phyloP scores from a whole-genome alignment of 2,888 invertebrate species.

The Pogonocherus hispidulus region DNA sequence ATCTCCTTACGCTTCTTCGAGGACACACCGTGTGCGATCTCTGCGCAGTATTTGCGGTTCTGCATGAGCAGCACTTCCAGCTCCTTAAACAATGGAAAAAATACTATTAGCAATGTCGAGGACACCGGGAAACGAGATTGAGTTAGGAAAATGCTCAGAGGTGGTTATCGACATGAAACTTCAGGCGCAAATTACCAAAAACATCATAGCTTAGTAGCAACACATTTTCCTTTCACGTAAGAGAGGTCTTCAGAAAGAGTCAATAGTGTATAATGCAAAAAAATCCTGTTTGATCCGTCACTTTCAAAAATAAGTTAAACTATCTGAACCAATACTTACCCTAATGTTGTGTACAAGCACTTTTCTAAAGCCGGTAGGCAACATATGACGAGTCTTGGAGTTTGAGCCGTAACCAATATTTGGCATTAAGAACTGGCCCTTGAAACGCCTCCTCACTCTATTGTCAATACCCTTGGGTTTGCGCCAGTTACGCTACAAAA shows the following conservation, averaged over 20 bases:
- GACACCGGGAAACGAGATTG: background rate
- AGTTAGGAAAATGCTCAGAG: conserved; percentile 35
- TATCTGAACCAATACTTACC: conserved; percentile 69
- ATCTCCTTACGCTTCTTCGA: conserved; percentile 97
- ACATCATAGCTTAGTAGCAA: conserved; percentile 66
- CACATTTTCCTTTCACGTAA: too few species aligned
- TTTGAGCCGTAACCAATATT: conserved; percentile 99
- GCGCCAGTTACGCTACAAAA: conserved; percentile 92
- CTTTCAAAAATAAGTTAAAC: too few species aligned
- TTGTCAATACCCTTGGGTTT: conserved; percentile 99
- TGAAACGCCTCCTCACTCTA: conserved; percentile 98
- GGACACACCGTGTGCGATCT: conserved; percentile 97
- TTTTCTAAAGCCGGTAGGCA: conserved; percentile 98
- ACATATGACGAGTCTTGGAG: conserved; percentile 94
- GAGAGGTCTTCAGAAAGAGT: too few species aligned
- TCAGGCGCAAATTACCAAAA: conserved; percentile 69
- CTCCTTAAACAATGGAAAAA: conserved; percentile 74
- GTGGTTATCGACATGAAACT: conserved; percentile 60
- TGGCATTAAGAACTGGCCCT: conserved; percentile 99
- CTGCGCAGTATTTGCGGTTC: conserved; percentile 96
- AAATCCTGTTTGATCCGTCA: too few species aligned
- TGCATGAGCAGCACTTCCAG: conserved; percentile 99
- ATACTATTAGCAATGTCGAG: too few species aligned
- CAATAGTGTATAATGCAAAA: too few species aligned
- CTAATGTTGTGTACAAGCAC: conserved; percentile 91